Percentiles rank a stretch among this genome's conserved stretches.
Evolutionary conservation across 2,797 vertebrate genomes (phyloP).

Genomic region (Bradypodion ventrale): DNA sequence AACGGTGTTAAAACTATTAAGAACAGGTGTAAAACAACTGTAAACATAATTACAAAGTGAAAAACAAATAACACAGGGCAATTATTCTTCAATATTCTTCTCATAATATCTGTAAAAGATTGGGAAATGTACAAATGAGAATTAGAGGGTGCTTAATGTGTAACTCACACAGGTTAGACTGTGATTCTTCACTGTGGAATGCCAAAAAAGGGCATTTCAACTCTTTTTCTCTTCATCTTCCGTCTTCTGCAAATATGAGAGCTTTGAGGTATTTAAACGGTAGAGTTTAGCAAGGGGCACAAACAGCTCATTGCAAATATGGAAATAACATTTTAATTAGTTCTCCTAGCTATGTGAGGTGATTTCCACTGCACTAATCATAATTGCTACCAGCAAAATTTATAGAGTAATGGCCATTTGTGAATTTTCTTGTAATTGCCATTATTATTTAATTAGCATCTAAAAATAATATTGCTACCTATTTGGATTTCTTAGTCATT

Average conservation of each 20-base stretch:
- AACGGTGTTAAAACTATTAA: too few species aligned
- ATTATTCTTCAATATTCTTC: background rate
- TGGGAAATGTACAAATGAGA: background rate
- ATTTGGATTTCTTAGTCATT: constrained; percentile 21
- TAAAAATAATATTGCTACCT: constrained; percentile 41
- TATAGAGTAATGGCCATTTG: constrained; percentile 59
- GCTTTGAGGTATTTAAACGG: constrained; percentile 19
- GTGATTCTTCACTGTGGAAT: constrained; percentile 2
- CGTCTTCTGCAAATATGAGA: background rate
- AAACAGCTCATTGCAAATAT: constrained; percentile 60
- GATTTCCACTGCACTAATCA: constrained; percentile 53
- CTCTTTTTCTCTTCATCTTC: background rate
- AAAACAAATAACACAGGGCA: too few species aligned
- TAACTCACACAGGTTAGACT: background rate
- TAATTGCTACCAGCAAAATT: constrained; percentile 61
- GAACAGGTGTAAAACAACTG: too few species aligned
- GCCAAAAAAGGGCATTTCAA: background rate
- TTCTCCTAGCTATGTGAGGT: constrained; percentile 51
- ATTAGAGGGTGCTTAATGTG: background rate
- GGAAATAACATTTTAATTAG: constrained; percentile 67
- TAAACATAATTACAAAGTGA: too few species aligned
- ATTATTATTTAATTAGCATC: constrained; percentile 64
- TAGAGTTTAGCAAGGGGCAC: constrained; percentile 56
- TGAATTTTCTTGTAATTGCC: constrained; percentile 62
- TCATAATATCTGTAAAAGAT: background rate